Base-by-base conservation (phyloP, 2,888 invertebrate genomes). In the Aplocera efformata region DNA sequence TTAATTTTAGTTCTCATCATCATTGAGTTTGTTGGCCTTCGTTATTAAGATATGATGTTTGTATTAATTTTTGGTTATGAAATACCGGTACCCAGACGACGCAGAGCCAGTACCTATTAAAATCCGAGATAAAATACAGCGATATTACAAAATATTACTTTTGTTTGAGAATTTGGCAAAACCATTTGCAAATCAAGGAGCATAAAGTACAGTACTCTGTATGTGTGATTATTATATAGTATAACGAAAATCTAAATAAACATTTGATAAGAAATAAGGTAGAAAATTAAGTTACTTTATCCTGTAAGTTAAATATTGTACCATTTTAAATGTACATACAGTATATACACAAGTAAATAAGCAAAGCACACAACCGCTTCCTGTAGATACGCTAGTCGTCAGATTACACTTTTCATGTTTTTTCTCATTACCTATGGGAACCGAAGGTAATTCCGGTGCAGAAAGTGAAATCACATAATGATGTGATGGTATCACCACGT, bases 391-490 rank as follows among this genome's bases (percentile, higher is more conserved):
- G 17, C 22, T 6, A 50, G 51, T 53, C 53, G 49, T 58, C 51
- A 51, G 10, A 23, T 11, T 46, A 50, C 60, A 60, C 45, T 36
- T 52, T 39, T 10, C 36, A 4, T 48, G 44, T 43, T 56, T 48
- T 51, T 53, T 50, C 31, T 42, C 41, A 62, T 60, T 58, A 64
- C 53, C 56, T 52, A 67, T 68, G 63, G 63, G 63, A 71, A 60
- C 57, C 58, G 42, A 55, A 63, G 64, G 58, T 56, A 61, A 61
- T 63, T 57, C 61, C 56, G 55, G 53, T 60, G 48, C 58, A 56
- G 68, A 72, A 70, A 72, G 72, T 71, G 70, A 71, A 70, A 72
- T 67, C 60, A 35, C 43, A 51, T 61, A 57, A 63, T 63, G 58
- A 61, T 50, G 58, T 20, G 47, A 46, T 52, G 48, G 45, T 30